Conservation (phyloP, 2,797 vertebrate genomes). For the Lacerta agilis region DNA sequence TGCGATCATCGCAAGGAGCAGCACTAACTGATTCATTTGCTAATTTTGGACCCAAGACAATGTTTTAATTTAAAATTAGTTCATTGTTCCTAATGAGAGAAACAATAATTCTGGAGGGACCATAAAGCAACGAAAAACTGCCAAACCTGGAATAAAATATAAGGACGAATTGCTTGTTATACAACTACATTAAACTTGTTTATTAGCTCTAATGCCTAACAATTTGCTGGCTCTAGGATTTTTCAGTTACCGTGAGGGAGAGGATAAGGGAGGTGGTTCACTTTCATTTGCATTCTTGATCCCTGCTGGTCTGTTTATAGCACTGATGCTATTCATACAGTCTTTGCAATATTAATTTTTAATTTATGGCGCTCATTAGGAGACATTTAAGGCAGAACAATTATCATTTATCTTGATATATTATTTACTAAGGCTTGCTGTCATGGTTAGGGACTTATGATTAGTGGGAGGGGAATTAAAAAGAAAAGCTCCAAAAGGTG, state of each 20-base stretch:
- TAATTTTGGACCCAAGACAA: slow-evolving; percentile 44
- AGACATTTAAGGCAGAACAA: slow-evolving; percentile 92
- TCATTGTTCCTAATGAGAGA: slow-evolving; percentile 34
- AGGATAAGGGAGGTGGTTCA: slow-evolving; percentile 67
- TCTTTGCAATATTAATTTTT: slow-evolving; percentile 93
- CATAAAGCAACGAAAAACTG: slow-evolving; percentile 29
- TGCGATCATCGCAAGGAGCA: slow-evolving; percentile 34
- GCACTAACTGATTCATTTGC: slow-evolving; percentile 50
- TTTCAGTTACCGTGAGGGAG: slow-evolving; percentile 52
- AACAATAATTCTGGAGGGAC: slow-evolving; percentile 31
- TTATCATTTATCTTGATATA: slow-evolving; percentile 99
- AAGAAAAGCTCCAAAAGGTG: slow-evolving; percentile 70
- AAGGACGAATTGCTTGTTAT: slow-evolving; percentile 64
- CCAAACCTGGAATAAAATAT: slow-evolving; percentile 54
- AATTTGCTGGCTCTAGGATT: slow-evolving; percentile 69
- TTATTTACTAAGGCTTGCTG: slow-evolving; percentile 98
- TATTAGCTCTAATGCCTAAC: slow-evolving; percentile 68
- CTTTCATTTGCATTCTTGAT: slow-evolving; percentile 83
- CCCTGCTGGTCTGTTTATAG: slow-evolving; percentile 86
- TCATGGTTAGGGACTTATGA: slow-evolving; percentile 85
- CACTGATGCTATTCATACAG: slow-evolving; percentile 86
- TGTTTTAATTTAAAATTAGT: slow-evolving; percentile 55
- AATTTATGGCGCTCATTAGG: slow-evolving; percentile 99
- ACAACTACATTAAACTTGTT: slow-evolving; percentile 71
- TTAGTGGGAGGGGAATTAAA: slow-evolving; percentile 77